Base-by-base conservation (phyloP, 2,888 invertebrate genomes). In the Ormyrus nitidulus region DNA sequence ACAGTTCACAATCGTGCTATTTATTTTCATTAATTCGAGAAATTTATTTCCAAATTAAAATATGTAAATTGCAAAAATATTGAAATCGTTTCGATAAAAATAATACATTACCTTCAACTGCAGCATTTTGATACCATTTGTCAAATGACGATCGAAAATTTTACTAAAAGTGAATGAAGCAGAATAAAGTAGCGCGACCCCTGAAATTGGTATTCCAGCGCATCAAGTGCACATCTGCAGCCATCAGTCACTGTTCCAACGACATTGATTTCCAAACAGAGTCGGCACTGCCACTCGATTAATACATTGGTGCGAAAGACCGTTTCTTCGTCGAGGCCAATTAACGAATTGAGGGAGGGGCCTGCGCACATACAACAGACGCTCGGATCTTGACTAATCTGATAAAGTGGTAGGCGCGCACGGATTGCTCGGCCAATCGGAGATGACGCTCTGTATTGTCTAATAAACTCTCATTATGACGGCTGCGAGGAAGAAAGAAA, bases 321-420 rank as follows among this genome's bases (percentile, higher is more conserved):
- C 81, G 83, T 84, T 83, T 82, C 34, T 34, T 79, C 83, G 84
- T 84, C 82, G 59, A 83, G 80, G 74, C 70, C 84, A 84, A 88
- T 88, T 85, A 87, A 84, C 84, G 85, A 86, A 87, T 86, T 86
- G 85, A n/a, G 48, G 4, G 68, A 68, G 68, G 34, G 77, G 84
- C 84, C 85, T 86, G 34, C 34, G 34, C 34, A 34, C 34, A 34
- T 34, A 34, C 34, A 34, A 34, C 34, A 34, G 34, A 34, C 34
- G 4, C 34, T 34, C 84, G 80, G 83, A 84, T 72, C 83, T 82
- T 83, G 81, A 82, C 85, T 89, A 90, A 90, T 90, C 88, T 86
- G 85, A 86, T 86, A 87, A 86, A 88, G 87, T 88, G 86, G 85
- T 83, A 80, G 84, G 81, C 84, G 82, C 82, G 86, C 88, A 88